Evolutionary conservation across 2,113 vertebrate genomes (phyloP), one percentile per base, ranked within the genome.

Genomic region (Rhinichthys klamathensis): DNA sequence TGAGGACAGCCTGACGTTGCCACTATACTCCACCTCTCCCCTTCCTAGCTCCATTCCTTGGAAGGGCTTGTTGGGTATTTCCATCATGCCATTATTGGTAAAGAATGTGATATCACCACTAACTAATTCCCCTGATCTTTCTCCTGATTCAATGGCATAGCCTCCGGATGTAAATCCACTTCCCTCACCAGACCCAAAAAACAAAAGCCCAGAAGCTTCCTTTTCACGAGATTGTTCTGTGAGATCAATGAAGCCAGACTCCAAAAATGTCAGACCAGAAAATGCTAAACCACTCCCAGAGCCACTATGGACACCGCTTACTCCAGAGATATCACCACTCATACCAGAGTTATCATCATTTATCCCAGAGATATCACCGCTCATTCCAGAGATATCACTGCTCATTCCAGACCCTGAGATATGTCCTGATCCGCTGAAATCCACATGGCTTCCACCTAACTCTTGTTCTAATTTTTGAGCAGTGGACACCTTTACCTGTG

Each of bases 141-240:
- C 92, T 78, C 92, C 94, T 1, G 94, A 95, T 32, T 85, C 18
- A 85, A 93, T 91, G 16, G 91, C 94, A 79, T 93, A 94, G 91
- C 10, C 92, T 87, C 92, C 95, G 84, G 95, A 96, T 84, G 89
- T 86, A 90, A 92, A 86, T 73, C 95, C 94, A 74, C 95, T 95
- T n/a, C 83, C 61, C 3, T 85, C 86, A 16, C 82, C 90, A 76
- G 91, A 92, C 23, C 76, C 90, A 84, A 95, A 91, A 85, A 95
- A 91, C 86, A 94, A 87, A 67, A 92, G 0, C 25, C 94, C 96
- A 4, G 96, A 96, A 3, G 96, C 91, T 77, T 98, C 97, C 84
- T 97, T 94, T 32, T 95, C 92, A 51, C 92, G 93, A 0, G 89
- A 58, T 85, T 92, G 91, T 41, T 89, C 94, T 67, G 92, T 91